phyloP scores from a whole-genome alignment of 2,797 vertebrate genomes.

The Micrastur ruficollis region DNA sequence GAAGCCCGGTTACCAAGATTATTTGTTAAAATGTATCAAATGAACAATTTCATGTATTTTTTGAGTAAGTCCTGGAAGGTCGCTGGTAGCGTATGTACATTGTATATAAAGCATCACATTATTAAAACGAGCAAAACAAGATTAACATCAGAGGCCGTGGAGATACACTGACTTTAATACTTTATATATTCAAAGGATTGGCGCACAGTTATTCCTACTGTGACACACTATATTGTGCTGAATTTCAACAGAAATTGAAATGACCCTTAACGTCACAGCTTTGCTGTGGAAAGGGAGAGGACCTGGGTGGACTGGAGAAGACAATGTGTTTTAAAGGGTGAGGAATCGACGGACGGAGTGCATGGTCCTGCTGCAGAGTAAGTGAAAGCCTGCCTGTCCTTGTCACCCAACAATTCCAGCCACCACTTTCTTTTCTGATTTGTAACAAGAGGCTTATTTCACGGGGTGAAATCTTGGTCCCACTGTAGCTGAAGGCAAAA shows the following conservation, averaged over 20 bases:
- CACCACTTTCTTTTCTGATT: not conserved
- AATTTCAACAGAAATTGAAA: not conserved
- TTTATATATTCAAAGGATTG: not conserved
- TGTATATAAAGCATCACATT: not conserved
- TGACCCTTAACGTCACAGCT: not conserved
- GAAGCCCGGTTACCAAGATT: not conserved
- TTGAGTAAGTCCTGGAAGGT: not conserved
- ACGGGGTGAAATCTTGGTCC: not conserved
- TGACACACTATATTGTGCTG: not conserved
- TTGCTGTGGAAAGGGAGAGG: not conserved
- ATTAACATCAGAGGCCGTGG: not conserved
- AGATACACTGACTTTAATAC: not conserved
- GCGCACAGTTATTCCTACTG: not conserved
- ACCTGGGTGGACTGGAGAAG: not conserved
- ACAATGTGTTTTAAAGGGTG: not conserved
- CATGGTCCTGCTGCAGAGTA: not conserved
- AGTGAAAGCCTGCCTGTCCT: not conserved
- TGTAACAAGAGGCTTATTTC: not conserved
- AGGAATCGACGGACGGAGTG: not conserved
- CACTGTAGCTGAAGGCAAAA: not conserved
- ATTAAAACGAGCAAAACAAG: not conserved
- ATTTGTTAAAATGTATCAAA: not conserved
- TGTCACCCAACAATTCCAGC: not conserved
- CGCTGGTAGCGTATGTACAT: not conserved
- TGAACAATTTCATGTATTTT: not conserved